Percentiles rank a stretch among this genome's conserved stretches.
These are phyloP conservation scores for Apamea monoglypha DNA, from an alignment of 2,888 invertebrate species.

Conservation along the genomic window DNA sequence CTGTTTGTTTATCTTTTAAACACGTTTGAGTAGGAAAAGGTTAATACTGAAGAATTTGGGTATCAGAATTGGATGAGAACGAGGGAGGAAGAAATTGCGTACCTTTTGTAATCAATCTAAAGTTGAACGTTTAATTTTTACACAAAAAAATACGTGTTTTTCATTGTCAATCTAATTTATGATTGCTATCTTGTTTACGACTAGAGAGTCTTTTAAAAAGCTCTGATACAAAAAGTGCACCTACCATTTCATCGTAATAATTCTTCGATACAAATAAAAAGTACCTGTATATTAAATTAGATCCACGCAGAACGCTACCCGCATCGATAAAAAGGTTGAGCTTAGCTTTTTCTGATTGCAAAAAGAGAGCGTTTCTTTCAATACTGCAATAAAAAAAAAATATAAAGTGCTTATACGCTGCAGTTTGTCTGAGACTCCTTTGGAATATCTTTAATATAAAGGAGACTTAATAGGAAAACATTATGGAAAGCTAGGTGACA, in stretches of 20 bases:
- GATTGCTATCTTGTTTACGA: neutral
- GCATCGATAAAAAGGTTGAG: constrained; percentile 71
- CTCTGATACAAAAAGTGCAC: neutral
- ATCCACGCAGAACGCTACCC: constrained; percentile 70
- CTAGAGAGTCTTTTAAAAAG: neutral
- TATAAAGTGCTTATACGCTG: constrained; percentile 28
- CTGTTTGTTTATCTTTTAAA: constrained; percentile 24
- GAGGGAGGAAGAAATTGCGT: neutral
- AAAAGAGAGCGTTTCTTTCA: constrained; percentile 64
- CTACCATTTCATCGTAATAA: constrained; percentile 6
- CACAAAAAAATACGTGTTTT: neutral
- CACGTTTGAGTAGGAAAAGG: constrained; percentile 1
- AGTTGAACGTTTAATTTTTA: neutral
- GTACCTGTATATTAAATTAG: constrained; percentile 71
- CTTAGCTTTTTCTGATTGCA: constrained; percentile 73
- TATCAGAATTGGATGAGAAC: neutral
- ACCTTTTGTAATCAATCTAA: neutral
- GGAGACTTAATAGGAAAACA: neutral
- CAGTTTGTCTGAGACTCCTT: constrained; percentile 24
- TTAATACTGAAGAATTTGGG: neutral
- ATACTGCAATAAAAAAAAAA: constrained; percentile 55
- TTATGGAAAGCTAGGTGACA: neutral
- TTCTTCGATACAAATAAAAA: constrained; percentile 61
- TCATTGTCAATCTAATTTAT: neutral
- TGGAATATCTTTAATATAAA: constrained; percentile 15